These are phyloP conservation scores for Heteropelma amictum DNA, from an alignment of 2,888 invertebrate species.

Conservation along the genomic window DNA sequence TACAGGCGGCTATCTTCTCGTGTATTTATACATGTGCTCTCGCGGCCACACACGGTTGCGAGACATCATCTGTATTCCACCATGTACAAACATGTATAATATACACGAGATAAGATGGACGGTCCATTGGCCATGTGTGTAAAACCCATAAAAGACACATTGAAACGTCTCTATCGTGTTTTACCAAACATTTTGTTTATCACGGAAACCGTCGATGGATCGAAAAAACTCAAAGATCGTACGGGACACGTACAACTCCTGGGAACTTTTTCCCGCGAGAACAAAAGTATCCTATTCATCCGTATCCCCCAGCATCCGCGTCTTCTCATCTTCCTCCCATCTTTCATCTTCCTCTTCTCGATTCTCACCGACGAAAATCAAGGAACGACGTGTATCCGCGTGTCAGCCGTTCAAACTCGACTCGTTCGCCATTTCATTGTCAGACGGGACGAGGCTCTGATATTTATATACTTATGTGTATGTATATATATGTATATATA, in stretches of 20 bases:
- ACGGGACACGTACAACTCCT: too few species aligned
- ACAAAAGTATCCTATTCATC: not conserved
- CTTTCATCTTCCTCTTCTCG: constrained; percentile 55
- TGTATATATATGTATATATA: too few species aligned
- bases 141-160: constrained; percentile 29
- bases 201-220: too few species aligned
- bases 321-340: constrained; percentile 19
- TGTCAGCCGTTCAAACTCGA: constrained; percentile 73
- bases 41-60: constrained; percentile 72
- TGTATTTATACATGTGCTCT: constrained; percentile 76
- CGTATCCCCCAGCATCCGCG: not conserved
- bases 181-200: too few species aligned
- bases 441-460: constrained; percentile 45
- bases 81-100: not conserved
- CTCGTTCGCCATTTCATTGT: constrained; percentile 71
- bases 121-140: not conserved
- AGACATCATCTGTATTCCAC: constrained; percentile 25
- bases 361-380: constrained; percentile 61
- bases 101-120: not conserved
- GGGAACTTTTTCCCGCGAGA: too few species aligned
- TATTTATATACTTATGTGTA: not conserved
- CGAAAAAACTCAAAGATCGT: too few species aligned
- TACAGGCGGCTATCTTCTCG: constrained; percentile 77
- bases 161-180: too few species aligned
- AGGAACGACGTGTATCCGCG: constrained; percentile 38